Conservation (phyloP, 53 echinoderm and acorn worm genomes). For the Crossaster papposus region DNA sequence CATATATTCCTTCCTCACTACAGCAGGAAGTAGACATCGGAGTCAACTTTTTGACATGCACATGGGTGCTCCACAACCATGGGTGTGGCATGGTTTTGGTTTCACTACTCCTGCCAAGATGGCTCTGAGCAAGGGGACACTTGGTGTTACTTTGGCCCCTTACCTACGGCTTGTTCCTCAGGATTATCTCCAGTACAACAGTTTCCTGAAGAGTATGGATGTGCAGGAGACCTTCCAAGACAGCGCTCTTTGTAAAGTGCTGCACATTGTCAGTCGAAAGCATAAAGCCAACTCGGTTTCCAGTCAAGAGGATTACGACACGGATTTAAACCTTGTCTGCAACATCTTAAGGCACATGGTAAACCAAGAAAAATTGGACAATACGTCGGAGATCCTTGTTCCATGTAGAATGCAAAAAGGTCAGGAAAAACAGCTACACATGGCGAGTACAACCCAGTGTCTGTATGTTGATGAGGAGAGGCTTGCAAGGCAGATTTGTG, state of each 20-base stretch:
- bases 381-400: constrained; percentile 31
- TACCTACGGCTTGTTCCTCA: constrained; percentile 51
- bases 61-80: background rate
- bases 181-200: background rate
- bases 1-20: constrained; percentile 39
- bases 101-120: constrained; percentile 65
- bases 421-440: background rate
- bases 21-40: background rate
- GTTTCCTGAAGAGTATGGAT: constrained; percentile 20
- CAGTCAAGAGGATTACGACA: background rate
- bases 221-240: constrained; percentile 37
- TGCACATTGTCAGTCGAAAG: constrained; percentile 22
- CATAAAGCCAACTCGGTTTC: background rate
- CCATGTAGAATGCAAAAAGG: constrained; percentile 30
- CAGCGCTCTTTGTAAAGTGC: constrained; percentile 28
- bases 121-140: constrained; percentile 34
- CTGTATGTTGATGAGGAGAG: constrained; percentile 57
- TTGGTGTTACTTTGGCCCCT: constrained; percentile 47
- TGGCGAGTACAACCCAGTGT: constrained; percentile 9
- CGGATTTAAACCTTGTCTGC: constrained; percentile 36
- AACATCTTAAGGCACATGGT: constrained; percentile 39
- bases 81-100: constrained; percentile 75
- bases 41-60: background rate
- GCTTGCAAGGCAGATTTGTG: constrained; percentile 13
- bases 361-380: background rate